phyloP scores from a whole-genome alignment of 2,888 invertebrate species.

The Brachylomia viminalis region DNA sequence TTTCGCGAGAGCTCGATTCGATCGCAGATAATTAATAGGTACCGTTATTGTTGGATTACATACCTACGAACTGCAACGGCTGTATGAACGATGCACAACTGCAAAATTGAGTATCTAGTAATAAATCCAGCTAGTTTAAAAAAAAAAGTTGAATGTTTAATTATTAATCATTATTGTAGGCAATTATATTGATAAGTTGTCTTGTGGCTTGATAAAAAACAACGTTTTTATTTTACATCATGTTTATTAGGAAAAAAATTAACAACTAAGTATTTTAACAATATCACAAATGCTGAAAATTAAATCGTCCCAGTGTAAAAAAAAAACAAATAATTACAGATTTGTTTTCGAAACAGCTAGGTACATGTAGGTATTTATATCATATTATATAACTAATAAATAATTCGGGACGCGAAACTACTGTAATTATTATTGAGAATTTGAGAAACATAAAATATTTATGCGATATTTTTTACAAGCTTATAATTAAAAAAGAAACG shows the following conservation, averaged over 20 bases:
- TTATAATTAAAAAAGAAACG: not conserved
- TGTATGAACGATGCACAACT: not conserved
- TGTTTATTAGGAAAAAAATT: constrained; percentile 53
- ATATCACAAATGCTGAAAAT: constrained; percentile 55
- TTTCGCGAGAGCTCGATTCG: not conserved
- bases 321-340: not conserved
- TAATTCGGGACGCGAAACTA: not conserved
- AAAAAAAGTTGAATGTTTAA: not conserved
- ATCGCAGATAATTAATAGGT: not conserved
- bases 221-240: constrained; percentile 32
- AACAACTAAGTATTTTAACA: constrained; percentile 49
- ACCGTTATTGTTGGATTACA: not conserved
- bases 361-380: not conserved
- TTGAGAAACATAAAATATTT: constrained; percentile 12
- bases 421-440: constrained; percentile 13
- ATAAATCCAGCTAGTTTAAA: not conserved
- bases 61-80: not conserved
- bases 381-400: constrained; percentile 1
- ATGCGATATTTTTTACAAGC: constrained; percentile 15
- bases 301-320: constrained; percentile 1
- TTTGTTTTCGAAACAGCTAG: not conserved
- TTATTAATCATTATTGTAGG: not conserved
- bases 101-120: not conserved
- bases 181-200: constrained; percentile 22
- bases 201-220: constrained; percentile 30